These are phyloP conservation scores for Eriosoma lanigerum DNA, from an alignment of 1,140 invertebrate genomes.

Conservation along the genomic window DNA sequence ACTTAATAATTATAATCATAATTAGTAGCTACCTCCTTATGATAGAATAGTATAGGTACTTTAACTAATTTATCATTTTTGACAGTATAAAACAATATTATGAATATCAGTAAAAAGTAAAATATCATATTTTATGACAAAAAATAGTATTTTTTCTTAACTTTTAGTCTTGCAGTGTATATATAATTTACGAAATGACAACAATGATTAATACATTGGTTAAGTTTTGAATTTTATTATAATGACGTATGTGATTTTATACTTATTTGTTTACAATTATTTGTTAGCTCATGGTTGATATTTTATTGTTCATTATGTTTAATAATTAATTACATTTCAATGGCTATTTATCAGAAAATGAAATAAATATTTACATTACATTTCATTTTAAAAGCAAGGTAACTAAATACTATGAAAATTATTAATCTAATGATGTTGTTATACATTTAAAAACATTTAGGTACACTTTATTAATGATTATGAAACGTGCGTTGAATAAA, in stretches of 20 bases:
- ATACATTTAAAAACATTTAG: neutral
- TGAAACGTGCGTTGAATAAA: neutral
- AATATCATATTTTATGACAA: neutral
- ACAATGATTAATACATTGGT: too few species aligned
- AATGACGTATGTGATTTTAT: neutral
- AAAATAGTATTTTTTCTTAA: too few species aligned
- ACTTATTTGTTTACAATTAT: neutral
- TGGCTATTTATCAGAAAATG: neutral
- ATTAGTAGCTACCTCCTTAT: too few species aligned
- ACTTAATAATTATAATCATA: too few species aligned
- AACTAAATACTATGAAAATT: neutral
- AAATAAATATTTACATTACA: neutral
- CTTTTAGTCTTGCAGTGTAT: too few species aligned
- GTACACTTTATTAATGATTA: conserved; percentile 12
- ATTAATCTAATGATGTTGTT: neutral
- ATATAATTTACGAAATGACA: too few species aligned
- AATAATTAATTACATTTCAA: neutral
- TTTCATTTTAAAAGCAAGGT: neutral
- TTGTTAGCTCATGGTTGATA: too few species aligned
- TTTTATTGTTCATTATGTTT: neutral
- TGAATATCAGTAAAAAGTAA: neutral
- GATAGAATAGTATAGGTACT: neutral
- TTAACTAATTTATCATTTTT: neutral
- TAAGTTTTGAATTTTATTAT: too few species aligned
- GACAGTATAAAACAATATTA: neutral